Evolutionary conservation across 2,113 vertebrate genomes (phyloP).

Genomic region (Camelus dromedarius): DNA sequence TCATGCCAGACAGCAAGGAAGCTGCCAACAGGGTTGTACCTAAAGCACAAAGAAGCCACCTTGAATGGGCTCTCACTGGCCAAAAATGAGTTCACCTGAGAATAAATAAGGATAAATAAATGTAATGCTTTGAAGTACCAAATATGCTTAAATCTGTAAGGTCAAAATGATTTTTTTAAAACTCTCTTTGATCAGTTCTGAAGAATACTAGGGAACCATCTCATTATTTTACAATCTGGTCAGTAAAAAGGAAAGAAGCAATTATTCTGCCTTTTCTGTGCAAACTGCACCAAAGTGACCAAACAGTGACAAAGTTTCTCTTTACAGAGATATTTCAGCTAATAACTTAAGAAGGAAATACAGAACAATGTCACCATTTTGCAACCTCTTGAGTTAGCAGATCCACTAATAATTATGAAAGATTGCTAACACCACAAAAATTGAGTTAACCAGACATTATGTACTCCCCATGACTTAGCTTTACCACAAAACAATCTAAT

Average conservation of each 20-base stretch:
- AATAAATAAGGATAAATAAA: not conserved
- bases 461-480: not conserved
- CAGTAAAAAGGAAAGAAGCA: not conserved
- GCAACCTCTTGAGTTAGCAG: not conserved
- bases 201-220: not conserved
- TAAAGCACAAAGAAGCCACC: not conserved
- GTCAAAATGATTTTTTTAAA: not conserved
- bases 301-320: not conserved
- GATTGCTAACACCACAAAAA: not conserved
- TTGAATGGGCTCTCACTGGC: not conserved
- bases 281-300: not conserved
- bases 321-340: not conserved
- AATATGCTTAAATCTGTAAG: not conserved
- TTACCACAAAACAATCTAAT: not conserved
- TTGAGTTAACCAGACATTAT: not conserved
- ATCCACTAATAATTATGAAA: not conserved
- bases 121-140: not conserved
- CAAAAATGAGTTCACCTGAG: not conserved
- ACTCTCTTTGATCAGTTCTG: not conserved
- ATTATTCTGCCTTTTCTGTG: not conserved
- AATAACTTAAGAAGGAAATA: not conserved
- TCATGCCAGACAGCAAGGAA: not conserved
- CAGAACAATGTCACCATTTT: not conserved
- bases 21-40: not conserved
- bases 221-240: not conserved